Conservation (phyloP, 2,797 vertebrate species). For the Zonotrichia albicollis region DNA sequence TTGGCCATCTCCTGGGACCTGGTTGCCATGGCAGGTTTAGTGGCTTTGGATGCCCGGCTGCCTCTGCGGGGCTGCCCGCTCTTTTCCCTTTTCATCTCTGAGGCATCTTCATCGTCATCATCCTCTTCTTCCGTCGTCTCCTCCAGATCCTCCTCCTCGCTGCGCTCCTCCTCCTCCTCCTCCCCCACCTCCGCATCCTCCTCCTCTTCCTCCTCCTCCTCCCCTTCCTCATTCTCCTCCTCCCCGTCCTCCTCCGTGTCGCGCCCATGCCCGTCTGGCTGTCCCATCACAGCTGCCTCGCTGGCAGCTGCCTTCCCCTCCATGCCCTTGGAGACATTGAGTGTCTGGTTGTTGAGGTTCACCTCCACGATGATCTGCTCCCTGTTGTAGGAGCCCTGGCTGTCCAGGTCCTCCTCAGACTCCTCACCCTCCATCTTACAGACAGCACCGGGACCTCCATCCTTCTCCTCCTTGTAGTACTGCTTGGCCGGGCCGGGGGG, state of each 20-base stretch:
- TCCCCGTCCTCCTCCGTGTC: constrained; percentile 69
- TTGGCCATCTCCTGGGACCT: constrained; percentile 68
- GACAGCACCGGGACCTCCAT: constrained; percentile 42
- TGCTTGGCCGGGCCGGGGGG: constrained; percentile 74
- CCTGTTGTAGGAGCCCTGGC: constrained; percentile 84
- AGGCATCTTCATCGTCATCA: constrained; percentile 67
- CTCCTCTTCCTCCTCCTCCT: constrained; percentile 76
- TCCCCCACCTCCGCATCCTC: constrained; percentile 70
- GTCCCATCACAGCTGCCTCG: constrained; percentile 73
- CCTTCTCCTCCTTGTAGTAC: constrained; percentile 89
- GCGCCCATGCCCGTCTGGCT: constrained; percentile 56
- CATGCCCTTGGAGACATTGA: constrained; percentile 92
- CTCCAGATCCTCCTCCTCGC: constrained; percentile 69
- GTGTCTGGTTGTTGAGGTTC: constrained; percentile 98
- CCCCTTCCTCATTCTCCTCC: constrained; percentile 73
- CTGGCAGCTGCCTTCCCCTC: constrained; percentile 80
- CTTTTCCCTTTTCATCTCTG: constrained; percentile 67
- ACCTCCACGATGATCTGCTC: constrained; percentile 99
- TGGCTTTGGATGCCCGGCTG: constrained; percentile 68
- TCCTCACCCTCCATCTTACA: constrained; percentile 86
- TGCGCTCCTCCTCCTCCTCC: constrained; percentile 75
- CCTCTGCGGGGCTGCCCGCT: constrained; percentile 65
- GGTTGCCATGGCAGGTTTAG: constrained; percentile 70
- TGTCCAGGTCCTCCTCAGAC: constrained; percentile 77
- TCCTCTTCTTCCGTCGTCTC: constrained; percentile 72